These are phyloP conservation scores for Meteorus sp. DNA, from an alignment of 1,140 invertebrate genomes.

Conservation along the genomic window DNA sequence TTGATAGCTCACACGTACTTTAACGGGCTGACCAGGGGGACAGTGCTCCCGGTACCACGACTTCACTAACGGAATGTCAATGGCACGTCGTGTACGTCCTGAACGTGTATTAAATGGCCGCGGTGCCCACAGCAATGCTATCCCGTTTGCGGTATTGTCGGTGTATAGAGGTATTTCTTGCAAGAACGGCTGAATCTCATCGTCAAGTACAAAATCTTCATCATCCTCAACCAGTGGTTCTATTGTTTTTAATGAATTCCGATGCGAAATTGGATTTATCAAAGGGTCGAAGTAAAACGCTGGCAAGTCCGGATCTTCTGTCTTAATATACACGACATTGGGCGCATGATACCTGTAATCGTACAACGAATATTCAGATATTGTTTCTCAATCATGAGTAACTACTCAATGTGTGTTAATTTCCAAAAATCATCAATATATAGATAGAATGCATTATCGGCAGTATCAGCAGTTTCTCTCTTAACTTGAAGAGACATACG, in stretches of 20 bases:
- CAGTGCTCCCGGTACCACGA: conserved; percentile 98
- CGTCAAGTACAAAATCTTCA: conserved; percentile 92
- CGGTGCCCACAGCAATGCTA: conserved; percentile 97
- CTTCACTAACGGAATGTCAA: conserved; percentile 97
- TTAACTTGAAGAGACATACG: conserved; percentile 48
- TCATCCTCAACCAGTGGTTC: conserved; percentile 91
- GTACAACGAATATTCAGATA: too few species aligned
- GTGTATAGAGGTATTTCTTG: conserved; percentile 95
- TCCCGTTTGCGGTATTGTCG: conserved; percentile 99
- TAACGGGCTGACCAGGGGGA: conserved; percentile 97
- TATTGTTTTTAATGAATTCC: conserved; percentile 82
- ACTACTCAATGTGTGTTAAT: background rate
- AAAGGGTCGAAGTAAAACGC: conserved; percentile 99
- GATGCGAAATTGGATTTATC: conserved; percentile 98
- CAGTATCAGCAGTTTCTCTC: conserved; percentile 57
- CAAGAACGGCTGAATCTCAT: conserved; percentile 88
- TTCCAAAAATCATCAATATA: background rate
- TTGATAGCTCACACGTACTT: conserved; percentile 99
- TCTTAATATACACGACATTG: conserved; percentile 99
- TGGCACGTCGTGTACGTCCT: conserved; percentile 81
- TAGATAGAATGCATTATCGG: conserved; percentile 27
- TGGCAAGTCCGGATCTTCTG: conserved; percentile 99
- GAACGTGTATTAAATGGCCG: conserved; percentile 97
- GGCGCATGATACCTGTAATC: conserved; percentile 96
- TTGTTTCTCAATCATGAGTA: too few species aligned